Conservation (phyloP, 2,113 vertebrate species). For the Calidris pugnax region DNA sequence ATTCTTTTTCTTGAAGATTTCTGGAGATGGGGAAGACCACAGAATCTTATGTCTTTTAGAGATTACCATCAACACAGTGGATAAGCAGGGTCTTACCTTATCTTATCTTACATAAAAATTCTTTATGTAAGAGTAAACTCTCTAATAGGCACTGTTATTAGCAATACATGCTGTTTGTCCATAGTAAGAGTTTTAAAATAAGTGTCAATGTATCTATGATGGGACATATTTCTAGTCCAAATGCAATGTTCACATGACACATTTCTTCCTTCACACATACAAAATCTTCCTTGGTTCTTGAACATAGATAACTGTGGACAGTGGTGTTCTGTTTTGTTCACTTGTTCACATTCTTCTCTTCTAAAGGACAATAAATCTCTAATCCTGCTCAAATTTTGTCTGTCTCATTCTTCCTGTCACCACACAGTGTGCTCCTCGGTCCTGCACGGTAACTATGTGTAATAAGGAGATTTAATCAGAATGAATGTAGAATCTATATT, state of each 20-base stretch:
- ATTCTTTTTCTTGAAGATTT: background rate
- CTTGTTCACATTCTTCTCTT: background rate
- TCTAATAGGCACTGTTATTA: background rate
- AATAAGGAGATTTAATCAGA: background rate
- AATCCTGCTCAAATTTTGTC: background rate
- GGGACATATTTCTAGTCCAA: background rate
- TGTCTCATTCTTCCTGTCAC: background rate
- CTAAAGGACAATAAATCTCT: background rate
- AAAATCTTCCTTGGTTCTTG: background rate
- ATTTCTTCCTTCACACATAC: background rate
- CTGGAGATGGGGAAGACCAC: background rate
- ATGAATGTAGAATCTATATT: background rate
- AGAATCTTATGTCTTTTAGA: background rate
- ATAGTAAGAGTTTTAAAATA: background rate
- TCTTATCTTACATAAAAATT: no score
- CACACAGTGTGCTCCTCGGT: fast-evolving
- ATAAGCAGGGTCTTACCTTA: background rate
- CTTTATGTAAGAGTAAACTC: background rate
- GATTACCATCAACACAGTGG: background rate
- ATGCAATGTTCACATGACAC: background rate
- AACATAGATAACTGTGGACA: background rate
- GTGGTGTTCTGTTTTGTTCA: background rate
- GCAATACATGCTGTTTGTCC: background rate
- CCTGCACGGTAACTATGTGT: no score
- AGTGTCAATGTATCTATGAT: background rate